Evolutionary conservation across 1,140 invertebrate genomes (phyloP).

Genomic region (Harlomillsia oculata): DNA sequence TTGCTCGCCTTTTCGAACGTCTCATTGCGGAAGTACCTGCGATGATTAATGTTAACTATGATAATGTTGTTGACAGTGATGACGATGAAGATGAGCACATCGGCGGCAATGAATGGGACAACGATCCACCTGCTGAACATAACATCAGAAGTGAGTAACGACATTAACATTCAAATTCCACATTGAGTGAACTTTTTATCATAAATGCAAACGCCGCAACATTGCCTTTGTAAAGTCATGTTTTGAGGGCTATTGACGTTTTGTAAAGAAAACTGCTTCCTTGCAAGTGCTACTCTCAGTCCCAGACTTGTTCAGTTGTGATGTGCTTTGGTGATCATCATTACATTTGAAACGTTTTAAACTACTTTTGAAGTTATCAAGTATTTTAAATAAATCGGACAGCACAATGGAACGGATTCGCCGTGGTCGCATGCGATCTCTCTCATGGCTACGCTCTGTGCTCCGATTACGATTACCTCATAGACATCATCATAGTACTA

Average conservation of each 20-base stretch:
- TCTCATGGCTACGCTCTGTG: constrained; percentile 12
- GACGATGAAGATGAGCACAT: constrained; percentile 9
- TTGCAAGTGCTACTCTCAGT: too few species aligned
- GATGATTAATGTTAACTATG: neutral
- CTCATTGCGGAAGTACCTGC: too few species aligned
- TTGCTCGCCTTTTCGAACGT: too few species aligned
- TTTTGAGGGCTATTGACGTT: too few species aligned
- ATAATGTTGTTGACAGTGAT: constrained; percentile 5
- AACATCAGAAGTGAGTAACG: constrained; percentile 11
- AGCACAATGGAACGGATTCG: constrained; percentile 4
- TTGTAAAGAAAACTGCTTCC: too few species aligned
- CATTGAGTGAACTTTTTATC: neutral
- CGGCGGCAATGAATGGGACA: constrained; percentile 2
- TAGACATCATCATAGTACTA: too few species aligned
- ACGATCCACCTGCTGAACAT: constrained; percentile 4
- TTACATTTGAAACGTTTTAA: too few species aligned
- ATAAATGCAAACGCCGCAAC: too few species aligned
- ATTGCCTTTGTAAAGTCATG: too few species aligned
- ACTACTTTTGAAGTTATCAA: too few species aligned
- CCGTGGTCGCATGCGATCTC: constrained; percentile 10
- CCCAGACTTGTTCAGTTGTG: too few species aligned
- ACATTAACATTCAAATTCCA: neutral
- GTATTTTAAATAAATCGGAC: neutral
- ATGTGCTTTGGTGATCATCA: too few species aligned
- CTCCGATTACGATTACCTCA: constrained; percentile 7